Percentiles rank a stretch among this genome's conserved stretches.
Evolutionary conservation across 2,797 vertebrate species (phyloP).

Genomic region (Lutjanus argentimaculatus): DNA sequence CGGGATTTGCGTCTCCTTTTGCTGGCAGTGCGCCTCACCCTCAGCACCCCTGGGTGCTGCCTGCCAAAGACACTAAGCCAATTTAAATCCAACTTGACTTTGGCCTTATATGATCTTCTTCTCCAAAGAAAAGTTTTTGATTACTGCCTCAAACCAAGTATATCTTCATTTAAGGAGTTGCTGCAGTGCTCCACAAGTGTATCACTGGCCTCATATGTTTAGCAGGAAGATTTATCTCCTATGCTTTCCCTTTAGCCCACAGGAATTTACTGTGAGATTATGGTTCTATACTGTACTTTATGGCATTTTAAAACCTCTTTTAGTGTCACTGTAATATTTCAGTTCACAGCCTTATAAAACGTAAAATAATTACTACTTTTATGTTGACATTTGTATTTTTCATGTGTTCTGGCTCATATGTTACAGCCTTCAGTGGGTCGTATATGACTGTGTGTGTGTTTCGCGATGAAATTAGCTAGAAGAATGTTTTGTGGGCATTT

Average conservation of each 20-base stretch:
- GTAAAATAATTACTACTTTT: background rate
- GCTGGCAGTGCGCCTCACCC: conserved; percentile 64
- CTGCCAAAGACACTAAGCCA: conserved; percentile 47
- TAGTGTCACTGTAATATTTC: background rate
- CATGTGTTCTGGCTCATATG: background rate
- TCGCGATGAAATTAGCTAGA: background rate
- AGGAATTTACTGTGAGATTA: background rate
- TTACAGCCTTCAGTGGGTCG: background rate
- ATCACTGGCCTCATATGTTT: conserved; percentile 14
- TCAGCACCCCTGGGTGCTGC: conserved; percentile 52
- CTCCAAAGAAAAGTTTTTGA: conserved; percentile 28
- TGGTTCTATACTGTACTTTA: background rate
- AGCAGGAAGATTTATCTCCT: background rate
- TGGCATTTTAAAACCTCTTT: conserved; percentile 3
- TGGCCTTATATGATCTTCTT: conserved; percentile 38
- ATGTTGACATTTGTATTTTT: background rate
- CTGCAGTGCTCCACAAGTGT: conserved; percentile 5
- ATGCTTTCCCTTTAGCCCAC: background rate
- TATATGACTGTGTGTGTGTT: background rate
- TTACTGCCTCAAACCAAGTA: conserved; percentile 3
- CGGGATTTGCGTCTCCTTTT: conserved; percentile 59
- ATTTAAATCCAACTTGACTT: conserved; percentile 51
- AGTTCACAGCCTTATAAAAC: background rate
- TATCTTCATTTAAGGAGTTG: conserved; percentile 12
- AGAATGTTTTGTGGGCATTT: background rate